phyloP scores from a whole-genome alignment of 2,113 vertebrate species.

The Phaetusa simplex region DNA sequence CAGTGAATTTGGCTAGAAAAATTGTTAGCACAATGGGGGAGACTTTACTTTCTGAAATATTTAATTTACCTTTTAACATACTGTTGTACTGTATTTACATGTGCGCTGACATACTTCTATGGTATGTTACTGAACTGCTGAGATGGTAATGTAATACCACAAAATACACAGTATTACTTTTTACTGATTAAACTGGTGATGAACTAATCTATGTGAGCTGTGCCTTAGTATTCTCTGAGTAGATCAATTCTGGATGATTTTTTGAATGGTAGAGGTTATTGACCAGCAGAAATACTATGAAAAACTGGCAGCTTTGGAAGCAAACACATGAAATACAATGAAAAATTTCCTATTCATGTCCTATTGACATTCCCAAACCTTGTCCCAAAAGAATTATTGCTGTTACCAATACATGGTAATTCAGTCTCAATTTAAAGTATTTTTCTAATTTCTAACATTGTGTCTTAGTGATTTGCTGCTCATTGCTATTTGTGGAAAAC shows the following conservation, averaged over 20 bases:
- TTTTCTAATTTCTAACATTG: neutral
- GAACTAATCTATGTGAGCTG: neutral
- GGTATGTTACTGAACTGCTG: neutral
- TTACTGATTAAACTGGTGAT: neutral
- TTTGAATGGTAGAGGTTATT: neutral
- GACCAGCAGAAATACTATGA: neutral
- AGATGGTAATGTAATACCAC: neutral
- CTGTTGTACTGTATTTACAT: neutral
- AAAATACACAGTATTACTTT: neutral
- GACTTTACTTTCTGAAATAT: neutral
- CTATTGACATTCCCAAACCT: neutral
- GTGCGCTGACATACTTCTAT: neutral
- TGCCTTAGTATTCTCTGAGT: neutral
- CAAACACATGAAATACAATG: neutral
- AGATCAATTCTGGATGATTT: neutral
- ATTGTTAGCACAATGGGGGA: neutral
- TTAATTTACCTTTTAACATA: neutral
- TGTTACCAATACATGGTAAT: neutral
- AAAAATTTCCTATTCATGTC: neutral
- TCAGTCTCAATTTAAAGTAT: neutral
- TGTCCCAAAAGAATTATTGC: neutral
- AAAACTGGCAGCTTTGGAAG: neutral
- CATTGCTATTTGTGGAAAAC: neutral
- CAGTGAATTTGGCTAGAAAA: neutral
- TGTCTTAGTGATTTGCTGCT: neutral